Evolutionary conservation across 2,888 invertebrate genomes (phyloP).

Genomic region (Rotaria magnacalcarata): DNA sequence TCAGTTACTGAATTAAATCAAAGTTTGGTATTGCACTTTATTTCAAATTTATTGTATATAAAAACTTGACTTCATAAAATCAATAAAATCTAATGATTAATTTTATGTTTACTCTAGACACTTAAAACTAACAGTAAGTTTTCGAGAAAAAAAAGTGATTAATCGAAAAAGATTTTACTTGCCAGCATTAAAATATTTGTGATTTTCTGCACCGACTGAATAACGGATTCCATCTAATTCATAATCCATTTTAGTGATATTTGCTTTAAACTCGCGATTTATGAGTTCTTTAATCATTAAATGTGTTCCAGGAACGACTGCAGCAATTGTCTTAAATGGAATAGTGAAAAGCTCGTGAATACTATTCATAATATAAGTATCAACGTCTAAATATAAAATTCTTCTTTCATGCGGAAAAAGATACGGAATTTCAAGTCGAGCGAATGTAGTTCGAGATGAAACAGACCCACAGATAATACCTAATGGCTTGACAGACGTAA

Average conservation of each 20-base stretch:
- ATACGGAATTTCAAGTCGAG: conserved; percentile 1
- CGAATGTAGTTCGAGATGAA: neutral
- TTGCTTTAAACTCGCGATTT: neutral
- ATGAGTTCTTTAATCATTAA: neutral
- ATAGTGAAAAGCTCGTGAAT: neutral
- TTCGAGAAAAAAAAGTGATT: too few species aligned
- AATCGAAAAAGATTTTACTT: neutral
- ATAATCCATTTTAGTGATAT: neutral
- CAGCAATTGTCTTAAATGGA: neutral
- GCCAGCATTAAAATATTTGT: neutral
- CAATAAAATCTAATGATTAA: too few species aligned
- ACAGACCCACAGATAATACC: neutral
- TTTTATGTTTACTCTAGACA: too few species aligned
- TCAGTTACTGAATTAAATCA: too few species aligned
- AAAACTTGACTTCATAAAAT: too few species aligned
- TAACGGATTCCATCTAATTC: neutral
- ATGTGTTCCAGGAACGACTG: neutral
- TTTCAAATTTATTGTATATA: too few species aligned
- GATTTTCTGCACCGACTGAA: neutral
- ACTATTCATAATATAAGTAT: neutral
- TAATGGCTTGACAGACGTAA: neutral
- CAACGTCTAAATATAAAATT: neutral
- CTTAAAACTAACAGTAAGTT: too few species aligned
- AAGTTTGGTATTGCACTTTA: too few species aligned
- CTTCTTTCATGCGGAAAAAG: neutral